Conservation (phyloP, 2,113 vertebrate species). For the Tragelaphus strepsiceros region DNA sequence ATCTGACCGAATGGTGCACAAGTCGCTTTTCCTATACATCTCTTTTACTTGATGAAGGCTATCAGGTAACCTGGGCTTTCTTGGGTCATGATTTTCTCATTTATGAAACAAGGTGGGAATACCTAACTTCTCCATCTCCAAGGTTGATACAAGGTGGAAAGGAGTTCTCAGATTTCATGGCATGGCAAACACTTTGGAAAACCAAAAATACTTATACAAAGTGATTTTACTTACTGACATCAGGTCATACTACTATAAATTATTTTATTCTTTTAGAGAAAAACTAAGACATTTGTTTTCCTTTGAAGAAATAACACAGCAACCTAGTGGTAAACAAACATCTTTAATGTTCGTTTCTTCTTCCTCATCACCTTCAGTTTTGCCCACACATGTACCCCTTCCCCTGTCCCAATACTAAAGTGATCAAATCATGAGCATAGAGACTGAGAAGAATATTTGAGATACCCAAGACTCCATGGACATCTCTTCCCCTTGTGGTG, state of each 20-base stretch:
- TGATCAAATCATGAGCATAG: slow-evolving; percentile 74
- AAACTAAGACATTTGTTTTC: slow-evolving; percentile 34
- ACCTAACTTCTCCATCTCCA: neutral
- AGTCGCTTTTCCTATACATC: neutral
- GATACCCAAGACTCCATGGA: slow-evolving; percentile 63
- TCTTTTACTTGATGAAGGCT: neutral
- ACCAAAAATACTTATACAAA: neutral
- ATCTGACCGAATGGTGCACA: neutral
- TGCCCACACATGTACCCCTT: neutral
- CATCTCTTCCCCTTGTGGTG: slow-evolving; percentile 48
- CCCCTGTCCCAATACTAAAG: slow-evolving; percentile 69
- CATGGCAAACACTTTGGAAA: neutral
- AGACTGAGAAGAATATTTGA: slow-evolving; percentile 72
- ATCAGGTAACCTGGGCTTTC: neutral
- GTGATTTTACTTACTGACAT: neutral
- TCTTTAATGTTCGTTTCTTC: slow-evolving; percentile 80
- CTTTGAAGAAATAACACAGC: slow-evolving; percentile 59
- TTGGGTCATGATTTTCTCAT: neutral
- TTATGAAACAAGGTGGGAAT: neutral
- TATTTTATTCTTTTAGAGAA: slow-evolving; percentile 42
- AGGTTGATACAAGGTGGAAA: neutral
- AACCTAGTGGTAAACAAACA: slow-evolving; percentile 72
- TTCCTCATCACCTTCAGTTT: slow-evolving; percentile 72
- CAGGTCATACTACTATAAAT: neutral
- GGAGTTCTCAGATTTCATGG: neutral